Base-by-base conservation (phyloP, 2,113 vertebrate species). In the Aramus guarauna region DNA sequence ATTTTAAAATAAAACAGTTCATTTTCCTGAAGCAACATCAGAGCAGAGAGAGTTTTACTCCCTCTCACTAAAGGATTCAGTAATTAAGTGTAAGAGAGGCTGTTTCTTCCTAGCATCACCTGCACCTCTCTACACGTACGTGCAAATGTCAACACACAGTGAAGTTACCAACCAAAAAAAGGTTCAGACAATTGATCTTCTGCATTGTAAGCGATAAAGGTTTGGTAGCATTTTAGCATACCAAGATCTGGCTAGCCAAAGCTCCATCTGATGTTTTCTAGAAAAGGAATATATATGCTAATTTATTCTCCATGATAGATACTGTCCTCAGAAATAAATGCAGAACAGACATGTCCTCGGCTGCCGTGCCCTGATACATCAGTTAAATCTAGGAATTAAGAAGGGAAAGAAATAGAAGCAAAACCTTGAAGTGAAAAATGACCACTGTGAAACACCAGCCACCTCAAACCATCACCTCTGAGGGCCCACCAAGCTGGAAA, bases 211-310 rank as follows among this genome's bases (percentile, higher is more conserved):
- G 69, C 45, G 74, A 63, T 50, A 37, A 30, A 90, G 73, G 39
- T 66, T 90, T 79, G 88, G 66, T 66, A 87, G 74, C 3, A 5
- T 78, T 81, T 92, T 59, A 85, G 41, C 2, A 4, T 27, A 85
- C 17, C 47, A 69, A 68, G 48, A 55, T 80, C 59, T 80, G 41
- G n/a, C 45, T 74, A 55, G 78, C 63, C 90, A 90, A 85, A 92
- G 37, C 11, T 2, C 37, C 66, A 92, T 64, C 55, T 92, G 88
- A 95, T 1, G 5, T 92, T 88, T 92, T 96, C 87, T 80, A 85
- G 87, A 95, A 91, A 91, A 94, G 37, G 53, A 96, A 85, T 77
- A 86, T 63, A 75, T 80, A 95, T 91, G 69, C 66, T 93, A 95
- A 92, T 91, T 93, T 96, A 91, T 87, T 94, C 81, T 71, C 50